Evolutionary conservation across 1,140 invertebrate genomes (phyloP).

Genomic region (Drosophila bocqueti): DNA sequence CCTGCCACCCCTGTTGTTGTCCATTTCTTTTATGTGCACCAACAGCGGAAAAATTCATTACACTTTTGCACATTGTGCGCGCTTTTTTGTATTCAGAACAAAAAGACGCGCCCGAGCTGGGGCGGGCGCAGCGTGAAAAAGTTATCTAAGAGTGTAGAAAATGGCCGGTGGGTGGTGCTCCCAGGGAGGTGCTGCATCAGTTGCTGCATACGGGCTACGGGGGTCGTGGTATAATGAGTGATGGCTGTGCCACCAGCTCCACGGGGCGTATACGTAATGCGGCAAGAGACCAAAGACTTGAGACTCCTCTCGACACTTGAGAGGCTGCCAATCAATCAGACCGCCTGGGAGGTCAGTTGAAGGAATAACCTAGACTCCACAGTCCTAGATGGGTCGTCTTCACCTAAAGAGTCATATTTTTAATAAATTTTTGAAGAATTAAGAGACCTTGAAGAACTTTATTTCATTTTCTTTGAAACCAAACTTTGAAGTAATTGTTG

Average conservation of each 20-base stretch:
- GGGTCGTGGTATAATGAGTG: conserved; percentile 42
- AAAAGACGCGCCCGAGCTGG: conserved; percentile 42
- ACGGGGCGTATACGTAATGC: conserved; percentile 42
- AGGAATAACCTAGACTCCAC: neutral
- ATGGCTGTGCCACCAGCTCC: conserved; percentile 14
- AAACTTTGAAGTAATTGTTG: neutral
- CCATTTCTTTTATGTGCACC: conserved; percentile 74
- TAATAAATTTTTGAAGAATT: neutral
- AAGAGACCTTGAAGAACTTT: neutral
- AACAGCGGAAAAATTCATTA: conserved; percentile 81
- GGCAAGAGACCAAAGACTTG: neutral
- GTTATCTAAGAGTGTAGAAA: conserved; percentile 58
- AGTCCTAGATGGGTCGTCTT: neutral
- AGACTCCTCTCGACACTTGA: conserved; percentile 4
- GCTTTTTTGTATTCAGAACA: conserved; percentile 69
- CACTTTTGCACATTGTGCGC: conserved; percentile 70
- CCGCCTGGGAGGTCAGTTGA: conserved; percentile 15
- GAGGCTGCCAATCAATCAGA: conserved; percentile 41
- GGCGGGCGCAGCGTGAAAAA: conserved; percentile 52
- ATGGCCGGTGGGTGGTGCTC: conserved; percentile 16
- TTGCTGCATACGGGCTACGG: conserved; percentile 24
- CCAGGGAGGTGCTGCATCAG: neutral
- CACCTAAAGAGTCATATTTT: neutral
- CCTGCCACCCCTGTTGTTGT: conserved; percentile 40
- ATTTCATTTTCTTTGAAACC: neutral